Percentiles rank a stretch among this genome's conserved stretches.
Conservation (phyloP, 1,140 invertebrate genomes). For the Aethina tumida region DNA sequence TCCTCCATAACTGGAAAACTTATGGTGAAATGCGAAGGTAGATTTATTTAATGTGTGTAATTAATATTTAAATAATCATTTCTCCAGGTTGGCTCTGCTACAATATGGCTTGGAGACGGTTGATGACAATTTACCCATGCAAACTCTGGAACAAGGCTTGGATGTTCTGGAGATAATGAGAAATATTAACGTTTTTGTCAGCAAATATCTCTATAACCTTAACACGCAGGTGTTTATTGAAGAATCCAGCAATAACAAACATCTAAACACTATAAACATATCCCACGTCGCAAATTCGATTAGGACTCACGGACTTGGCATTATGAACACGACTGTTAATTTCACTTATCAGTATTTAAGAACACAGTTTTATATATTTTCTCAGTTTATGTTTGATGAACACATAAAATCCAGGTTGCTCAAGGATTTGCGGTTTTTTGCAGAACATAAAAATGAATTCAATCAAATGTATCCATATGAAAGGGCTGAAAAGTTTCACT, state of each 20-base stretch:
- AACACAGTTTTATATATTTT: slow-evolving; percentile 91
- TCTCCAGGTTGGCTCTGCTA: slow-evolving; percentile 59
- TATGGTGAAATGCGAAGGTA: slow-evolving; percentile 89
- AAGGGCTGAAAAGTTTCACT: slow-evolving; percentile 90
- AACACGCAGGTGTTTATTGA: slow-evolving; percentile 97
- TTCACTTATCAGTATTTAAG: slow-evolving; percentile 94
- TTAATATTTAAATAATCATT: slow-evolving; percentile 4
- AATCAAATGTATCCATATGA: slow-evolving; percentile 71
- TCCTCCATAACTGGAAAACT: slow-evolving; percentile 94
- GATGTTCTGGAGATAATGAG: slow-evolving; percentile 97
- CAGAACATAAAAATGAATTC: slow-evolving; percentile 45
- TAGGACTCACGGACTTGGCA: slow-evolving; percentile 92
- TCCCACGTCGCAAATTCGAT: slow-evolving; percentile 95
- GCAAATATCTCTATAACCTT: slow-evolving; percentile 90
- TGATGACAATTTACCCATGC: slow-evolving; percentile 88
- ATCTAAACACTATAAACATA: slow-evolving; percentile 94
- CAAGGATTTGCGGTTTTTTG: slow-evolving; percentile 74
- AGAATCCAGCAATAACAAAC: slow-evolving; percentile 82
- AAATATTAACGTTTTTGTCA: slow-evolving; percentile 93
- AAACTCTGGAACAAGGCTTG: slow-evolving; percentile 94
- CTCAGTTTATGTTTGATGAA: slow-evolving; percentile 97
- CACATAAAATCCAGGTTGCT: slow-evolving; percentile 93
- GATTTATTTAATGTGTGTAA: slow-evolving; percentile 5
- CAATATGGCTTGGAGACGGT: slow-evolving; percentile 75
- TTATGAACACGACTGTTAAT: slow-evolving; percentile 96